Evolutionary conservation across 2,113 vertebrate genomes (phyloP).

Genomic region (Tylochromis polylepis): DNA sequence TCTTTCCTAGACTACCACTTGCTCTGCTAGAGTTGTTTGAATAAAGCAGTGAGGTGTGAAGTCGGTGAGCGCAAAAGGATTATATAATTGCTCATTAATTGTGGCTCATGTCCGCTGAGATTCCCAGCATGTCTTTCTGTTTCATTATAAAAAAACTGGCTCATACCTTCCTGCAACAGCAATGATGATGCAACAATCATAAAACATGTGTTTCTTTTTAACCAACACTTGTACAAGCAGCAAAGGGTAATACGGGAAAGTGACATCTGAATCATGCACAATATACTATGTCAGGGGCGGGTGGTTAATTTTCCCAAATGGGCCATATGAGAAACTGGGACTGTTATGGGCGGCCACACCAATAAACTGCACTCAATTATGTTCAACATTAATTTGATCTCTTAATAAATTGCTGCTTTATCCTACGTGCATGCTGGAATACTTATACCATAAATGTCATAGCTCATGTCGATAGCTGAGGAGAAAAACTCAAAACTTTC

Average conservation of each 20-base stretch:
- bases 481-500: not conserved
- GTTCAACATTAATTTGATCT: not conserved
- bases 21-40: too few species aligned
- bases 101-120: too few species aligned
- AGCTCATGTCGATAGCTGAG: not conserved
- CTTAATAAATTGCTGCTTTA: not conserved
- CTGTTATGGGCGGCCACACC: not conserved
- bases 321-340: not conserved
- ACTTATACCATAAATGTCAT: accelerated
- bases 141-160: not conserved
- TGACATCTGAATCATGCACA: not conserved
- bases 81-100: too few species aligned
- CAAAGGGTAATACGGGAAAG: not conserved
- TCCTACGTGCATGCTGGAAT: not conserved
- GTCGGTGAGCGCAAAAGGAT: too few species aligned
- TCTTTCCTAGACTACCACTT: too few species aligned
- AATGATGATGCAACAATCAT: not conserved
- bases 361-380: not conserved
- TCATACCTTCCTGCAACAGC: not conserved
- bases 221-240: not conserved
- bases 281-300: not conserved
- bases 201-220: not conserved
- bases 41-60: too few species aligned
- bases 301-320: not conserved
- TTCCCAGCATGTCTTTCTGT: not conserved